A percentile compares a stretch with the other conserved stretches of the same genome.
Evolutionary conservation across 1,140 invertebrate species (phyloP).

Genomic region (Brachystomella parvula): DNA sequence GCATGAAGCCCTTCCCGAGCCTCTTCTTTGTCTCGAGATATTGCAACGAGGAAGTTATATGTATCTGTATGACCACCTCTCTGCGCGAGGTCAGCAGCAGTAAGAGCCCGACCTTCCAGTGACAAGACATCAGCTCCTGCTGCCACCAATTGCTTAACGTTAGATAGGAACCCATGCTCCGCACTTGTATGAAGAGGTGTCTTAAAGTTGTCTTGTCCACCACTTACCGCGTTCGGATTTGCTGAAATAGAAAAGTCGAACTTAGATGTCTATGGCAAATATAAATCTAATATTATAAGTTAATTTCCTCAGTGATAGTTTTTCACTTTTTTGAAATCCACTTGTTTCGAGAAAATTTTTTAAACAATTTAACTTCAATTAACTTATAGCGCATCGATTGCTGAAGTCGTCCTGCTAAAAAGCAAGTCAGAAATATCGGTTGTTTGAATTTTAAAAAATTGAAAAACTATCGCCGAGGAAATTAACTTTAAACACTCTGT

Average conservation of each 20-base stretch:
- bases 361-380: neutral
- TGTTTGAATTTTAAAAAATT: neutral
- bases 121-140: slow-evolving; percentile 58
- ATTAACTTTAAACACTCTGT: no score
- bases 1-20: slow-evolving; percentile 60
- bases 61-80: slow-evolving; percentile 60
- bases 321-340: no score
- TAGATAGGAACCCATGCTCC: slow-evolving; percentile 66
- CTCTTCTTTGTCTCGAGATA: slow-evolving; percentile 65
- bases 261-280: neutral
- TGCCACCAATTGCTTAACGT: slow-evolving; percentile 58
- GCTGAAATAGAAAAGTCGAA: slow-evolving; percentile 43
- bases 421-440: neutral
- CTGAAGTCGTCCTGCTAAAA: neutral
- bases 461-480: no score
- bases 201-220: slow-evolving; percentile 53
- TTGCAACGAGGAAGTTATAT: slow-evolving; percentile 57
- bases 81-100: slow-evolving; percentile 65
- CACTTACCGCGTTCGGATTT: slow-evolving; percentile 61
- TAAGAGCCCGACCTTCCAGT: slow-evolving; percentile 58
- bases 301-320: no score
- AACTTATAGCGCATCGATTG: neutral
- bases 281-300: no score
- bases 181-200: slow-evolving; percentile 72
- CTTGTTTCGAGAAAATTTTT: no score